These are phyloP conservation scores for Asbolus verrucosus DNA, from an alignment of 1,140 invertebrate genomes.

Conservation along the genomic window DNA sequence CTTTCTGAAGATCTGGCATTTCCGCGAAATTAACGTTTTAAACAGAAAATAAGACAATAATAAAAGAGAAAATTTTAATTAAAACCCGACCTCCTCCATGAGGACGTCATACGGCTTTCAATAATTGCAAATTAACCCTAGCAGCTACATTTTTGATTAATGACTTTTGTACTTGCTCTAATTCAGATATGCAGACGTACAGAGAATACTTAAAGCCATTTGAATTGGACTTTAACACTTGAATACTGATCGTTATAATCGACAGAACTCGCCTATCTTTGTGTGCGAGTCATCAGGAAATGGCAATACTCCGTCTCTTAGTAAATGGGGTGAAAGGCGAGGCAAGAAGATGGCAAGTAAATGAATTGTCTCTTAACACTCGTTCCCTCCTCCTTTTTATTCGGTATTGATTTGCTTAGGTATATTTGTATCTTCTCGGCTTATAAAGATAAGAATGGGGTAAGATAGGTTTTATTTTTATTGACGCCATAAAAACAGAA, in stretches of 20 bases:
- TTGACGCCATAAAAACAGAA: not conserved
- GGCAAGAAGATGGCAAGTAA: not conserved
- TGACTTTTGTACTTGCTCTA: too few relatives aligned
- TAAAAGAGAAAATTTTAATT: constrained; percentile 16
- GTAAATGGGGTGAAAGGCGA: constrained; percentile 26
- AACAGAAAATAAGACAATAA: constrained; percentile 27
- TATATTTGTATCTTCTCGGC: constrained; percentile 5
- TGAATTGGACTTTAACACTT: constrained; percentile 9
- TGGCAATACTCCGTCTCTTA: too few relatives aligned
- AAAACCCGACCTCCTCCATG: constrained; percentile 10
- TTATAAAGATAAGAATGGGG: not conserved
- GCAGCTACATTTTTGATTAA: constrained; percentile 5
- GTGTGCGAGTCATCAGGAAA: constrained; percentile 28
- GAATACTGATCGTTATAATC: constrained; percentile 31
- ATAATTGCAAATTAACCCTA: constrained; percentile 27
- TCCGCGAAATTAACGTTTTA: constrained; percentile 22
- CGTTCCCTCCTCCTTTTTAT: constrained; percentile 6
- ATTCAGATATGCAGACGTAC: too few relatives aligned
- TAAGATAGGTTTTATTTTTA: not conserved
- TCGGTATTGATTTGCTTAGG: constrained; percentile 22
- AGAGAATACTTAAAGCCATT: constrained; percentile 3
- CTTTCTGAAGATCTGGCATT: too few relatives aligned
- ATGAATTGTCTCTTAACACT: constrained; percentile 22
- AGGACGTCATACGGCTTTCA: not conserved
- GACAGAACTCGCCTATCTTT: constrained; percentile 19